phyloP scores from a whole-genome alignment of 2,113 vertebrate species.

The Addax nasomaculatus region DNA sequence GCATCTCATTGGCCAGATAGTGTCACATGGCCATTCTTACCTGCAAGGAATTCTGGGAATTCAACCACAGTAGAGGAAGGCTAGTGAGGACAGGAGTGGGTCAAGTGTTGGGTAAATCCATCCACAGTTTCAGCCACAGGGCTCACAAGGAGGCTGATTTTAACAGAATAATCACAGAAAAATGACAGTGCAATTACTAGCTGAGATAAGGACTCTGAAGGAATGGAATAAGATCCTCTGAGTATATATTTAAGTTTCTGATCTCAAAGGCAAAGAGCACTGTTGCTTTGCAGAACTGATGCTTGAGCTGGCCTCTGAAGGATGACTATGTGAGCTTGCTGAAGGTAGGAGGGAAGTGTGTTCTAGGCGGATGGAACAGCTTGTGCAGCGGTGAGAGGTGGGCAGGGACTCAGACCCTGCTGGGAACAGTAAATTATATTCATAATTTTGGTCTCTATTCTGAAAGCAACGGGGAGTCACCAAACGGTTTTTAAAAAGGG shows the following conservation, averaged over 20 bases:
- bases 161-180: not conserved
- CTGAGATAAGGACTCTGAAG: not conserved
- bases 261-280: not conserved
- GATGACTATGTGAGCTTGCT: not conserved
- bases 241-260: not conserved
- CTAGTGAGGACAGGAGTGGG: not conserved
- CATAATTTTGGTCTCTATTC: not conserved
- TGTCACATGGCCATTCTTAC: not conserved
- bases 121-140: not conserved
- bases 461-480: not conserved
- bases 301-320: not conserved
- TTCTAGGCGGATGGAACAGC: not conserved
- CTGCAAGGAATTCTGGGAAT: not conserved
- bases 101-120: not conserved
- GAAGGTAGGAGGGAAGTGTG: not conserved
- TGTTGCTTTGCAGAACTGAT: not conserved
- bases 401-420: not conserved
- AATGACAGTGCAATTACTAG: not conserved
- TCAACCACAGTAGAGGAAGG: not conserved
- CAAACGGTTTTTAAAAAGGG: not conserved
- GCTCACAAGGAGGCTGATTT: not conserved
- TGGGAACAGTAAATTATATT: not conserved
- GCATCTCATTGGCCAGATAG: not conserved
- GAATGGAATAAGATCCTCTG: not conserved
- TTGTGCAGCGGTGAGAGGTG: not conserved